Evolutionary conservation across 2,797 vertebrate species (phyloP).

Genomic region (Sphaeramia orbicularis): DNA sequence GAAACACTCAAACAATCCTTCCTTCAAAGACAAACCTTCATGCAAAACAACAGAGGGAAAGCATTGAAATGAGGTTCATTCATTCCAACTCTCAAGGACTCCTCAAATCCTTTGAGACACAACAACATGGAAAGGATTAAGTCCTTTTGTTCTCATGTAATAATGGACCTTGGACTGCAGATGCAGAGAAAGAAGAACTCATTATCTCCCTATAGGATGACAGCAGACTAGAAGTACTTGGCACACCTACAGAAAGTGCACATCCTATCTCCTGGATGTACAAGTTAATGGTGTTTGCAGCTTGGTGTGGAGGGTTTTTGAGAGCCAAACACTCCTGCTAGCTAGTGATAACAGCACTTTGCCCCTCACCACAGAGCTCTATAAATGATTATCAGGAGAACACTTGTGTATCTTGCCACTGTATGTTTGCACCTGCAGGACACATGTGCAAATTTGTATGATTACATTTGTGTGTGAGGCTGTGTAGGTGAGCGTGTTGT

Average conservation of each 20-base stretch:
- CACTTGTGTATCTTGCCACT: slow-evolving; percentile 59
- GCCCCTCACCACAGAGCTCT: slow-evolving; percentile 52
- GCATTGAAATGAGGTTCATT: slow-evolving; percentile 49
- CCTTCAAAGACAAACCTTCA: slow-evolving; percentile 48
- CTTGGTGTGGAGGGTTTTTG: slow-evolving; percentile 61
- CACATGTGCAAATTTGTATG: slow-evolving; percentile 22
- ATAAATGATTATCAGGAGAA: slow-evolving; percentile 74
- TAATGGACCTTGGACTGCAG: slow-evolving; percentile 56
- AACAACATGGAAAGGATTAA: slow-evolving; percentile 55
- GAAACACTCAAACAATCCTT: slow-evolving; percentile 31
- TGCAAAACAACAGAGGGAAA: slow-evolving; percentile 30
- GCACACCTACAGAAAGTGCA: slow-evolving; percentile 57
- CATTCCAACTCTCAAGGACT: slow-evolving; percentile 45
- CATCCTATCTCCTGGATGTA: slow-evolving; percentile 65
- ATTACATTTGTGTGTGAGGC: slow-evolving; percentile 5
- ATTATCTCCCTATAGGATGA: slow-evolving; percentile 72
- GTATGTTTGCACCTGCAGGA: slow-evolving; percentile 59
- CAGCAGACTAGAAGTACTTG: slow-evolving; percentile 61
- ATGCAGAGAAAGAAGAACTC: slow-evolving; percentile 57
- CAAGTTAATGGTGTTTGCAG: slow-evolving; percentile 74
- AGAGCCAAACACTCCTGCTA: slow-evolving; percentile 67
- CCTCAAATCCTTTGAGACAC: slow-evolving; percentile 49
- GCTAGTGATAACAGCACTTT: slow-evolving; percentile 76
- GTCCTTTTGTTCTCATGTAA: slow-evolving; percentile 62
- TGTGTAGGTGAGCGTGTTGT: slow-evolving; percentile 25